Percentiles rank a stretch among this genome's conserved stretches.
These are phyloP conservation scores for Lates japonicus DNA, from an alignment of 2,797 vertebrate species.

Conservation along the genomic window DNA sequence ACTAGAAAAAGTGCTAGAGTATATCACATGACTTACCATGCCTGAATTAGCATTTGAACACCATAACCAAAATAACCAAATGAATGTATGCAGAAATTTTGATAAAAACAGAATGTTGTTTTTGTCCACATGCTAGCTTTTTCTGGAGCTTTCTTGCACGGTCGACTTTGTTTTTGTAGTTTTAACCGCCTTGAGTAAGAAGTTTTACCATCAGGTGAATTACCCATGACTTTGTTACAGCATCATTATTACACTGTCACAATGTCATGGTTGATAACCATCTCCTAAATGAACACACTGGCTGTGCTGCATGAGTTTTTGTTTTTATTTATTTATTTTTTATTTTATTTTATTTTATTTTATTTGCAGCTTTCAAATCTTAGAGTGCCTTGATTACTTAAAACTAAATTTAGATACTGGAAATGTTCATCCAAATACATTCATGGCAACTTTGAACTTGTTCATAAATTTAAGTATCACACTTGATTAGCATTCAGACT, in stretches of 20 bases:
- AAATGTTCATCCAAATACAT: conserved; percentile 15
- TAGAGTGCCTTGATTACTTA: conserved; percentile 10
- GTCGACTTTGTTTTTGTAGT: neutral
- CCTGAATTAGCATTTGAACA: conserved; percentile 29
- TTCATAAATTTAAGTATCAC: neutral
- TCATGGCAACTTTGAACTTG: conserved; percentile 42
- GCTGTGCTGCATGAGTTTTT: neutral
- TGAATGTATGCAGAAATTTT: conserved; percentile 11
- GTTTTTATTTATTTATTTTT: no score
- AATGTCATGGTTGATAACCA: neutral
- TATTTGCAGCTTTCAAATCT: conserved; percentile 4
- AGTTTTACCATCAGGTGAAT: neutral
- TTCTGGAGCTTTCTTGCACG: neutral
- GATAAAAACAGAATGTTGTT: conserved; percentile 8
- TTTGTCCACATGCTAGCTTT: neutral
- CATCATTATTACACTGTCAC: neutral
- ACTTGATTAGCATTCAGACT: neutral
- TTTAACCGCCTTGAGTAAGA: neutral
- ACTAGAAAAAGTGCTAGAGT: neutral
- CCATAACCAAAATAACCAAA: conserved; percentile 8
- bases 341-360: no score
- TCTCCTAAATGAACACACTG: neutral
- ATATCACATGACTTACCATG: neutral
- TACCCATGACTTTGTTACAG: neutral
- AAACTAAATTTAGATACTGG: neutral